Evolutionary conservation across 2,797 vertebrate species (phyloP).

Genomic region (Podargus strigoides): DNA sequence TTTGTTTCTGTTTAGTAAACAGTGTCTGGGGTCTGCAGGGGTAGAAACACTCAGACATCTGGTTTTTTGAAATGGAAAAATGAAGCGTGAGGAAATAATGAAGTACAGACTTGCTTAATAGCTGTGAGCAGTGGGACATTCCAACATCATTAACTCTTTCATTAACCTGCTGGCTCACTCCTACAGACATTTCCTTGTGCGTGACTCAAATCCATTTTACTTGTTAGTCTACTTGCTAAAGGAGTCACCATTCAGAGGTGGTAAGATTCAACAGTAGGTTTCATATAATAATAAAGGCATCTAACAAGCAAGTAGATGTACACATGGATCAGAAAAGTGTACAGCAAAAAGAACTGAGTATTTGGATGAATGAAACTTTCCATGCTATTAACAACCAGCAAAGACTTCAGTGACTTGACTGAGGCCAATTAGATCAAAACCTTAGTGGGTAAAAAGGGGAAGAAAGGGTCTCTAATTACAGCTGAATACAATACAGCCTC

Average conservation of each 20-base stretch:
- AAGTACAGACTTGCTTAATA: constrained; percentile 53
- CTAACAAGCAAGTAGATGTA: not conserved
- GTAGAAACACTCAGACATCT: constrained; percentile 59
- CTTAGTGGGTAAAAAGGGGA: not conserved
- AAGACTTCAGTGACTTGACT: not conserved
- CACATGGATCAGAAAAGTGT: not conserved
- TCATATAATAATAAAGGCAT: not conserved
- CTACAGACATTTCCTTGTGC: not conserved
- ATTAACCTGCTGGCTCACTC: not conserved
- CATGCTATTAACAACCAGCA: not conserved
- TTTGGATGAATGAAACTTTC: not conserved
- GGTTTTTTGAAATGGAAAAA: constrained; percentile 66
- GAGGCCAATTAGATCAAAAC: not conserved
- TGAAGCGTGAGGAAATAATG: constrained; percentile 63
- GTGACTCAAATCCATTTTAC: not conserved
- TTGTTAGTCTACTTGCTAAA: not conserved
- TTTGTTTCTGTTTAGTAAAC: constrained; percentile 69
- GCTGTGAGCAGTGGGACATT: constrained; percentile 26
- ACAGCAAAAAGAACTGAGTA: not conserved
- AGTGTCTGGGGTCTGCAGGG: constrained; percentile 48
- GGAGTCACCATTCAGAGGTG: not conserved
- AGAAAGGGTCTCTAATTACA: not conserved
- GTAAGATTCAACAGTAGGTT: not conserved
- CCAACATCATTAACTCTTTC: constrained; percentile 23
- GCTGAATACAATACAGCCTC: not conserved